Conservation (phyloP, 2,888 invertebrate genomes). For the Epirrhoe tristata region DNA sequence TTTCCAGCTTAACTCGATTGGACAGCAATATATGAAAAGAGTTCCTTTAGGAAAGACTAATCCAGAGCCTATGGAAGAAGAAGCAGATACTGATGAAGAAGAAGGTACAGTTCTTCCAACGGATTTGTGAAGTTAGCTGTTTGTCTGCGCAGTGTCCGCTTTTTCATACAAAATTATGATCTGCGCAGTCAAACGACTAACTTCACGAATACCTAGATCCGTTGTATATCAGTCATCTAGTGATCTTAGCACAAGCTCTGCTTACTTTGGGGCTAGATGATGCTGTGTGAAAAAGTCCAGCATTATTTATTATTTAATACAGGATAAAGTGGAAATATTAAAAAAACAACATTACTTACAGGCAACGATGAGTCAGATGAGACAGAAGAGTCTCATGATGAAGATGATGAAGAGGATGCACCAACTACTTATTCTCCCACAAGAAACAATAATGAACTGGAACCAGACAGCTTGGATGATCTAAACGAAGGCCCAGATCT, state of each 20-base stretch:
- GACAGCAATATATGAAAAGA: slow-evolving; percentile 81
- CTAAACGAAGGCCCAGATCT: slow-evolving; percentile 70
- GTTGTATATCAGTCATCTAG: too few species aligned
- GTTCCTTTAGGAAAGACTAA: slow-evolving; percentile 83
- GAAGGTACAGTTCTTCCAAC: too few species aligned
- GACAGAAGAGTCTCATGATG: slow-evolving; percentile 85
- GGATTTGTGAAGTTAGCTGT: too few species aligned
- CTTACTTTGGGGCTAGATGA: too few species aligned
- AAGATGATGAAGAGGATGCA: slow-evolving; percentile 85
- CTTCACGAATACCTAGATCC: too few species aligned
- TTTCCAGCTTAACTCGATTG: slow-evolving; percentile 77
- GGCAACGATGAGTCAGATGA: slow-evolving; percentile 86
- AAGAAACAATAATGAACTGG: slow-evolving; percentile 74
- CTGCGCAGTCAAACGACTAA: too few species aligned
- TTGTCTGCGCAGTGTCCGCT: too few species aligned
- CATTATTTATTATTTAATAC: too few species aligned
- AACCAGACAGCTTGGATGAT: slow-evolving; percentile 74
- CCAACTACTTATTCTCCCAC: slow-evolving; percentile 74
- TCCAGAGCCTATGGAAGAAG: slow-evolving; percentile 84
- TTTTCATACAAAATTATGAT: too few species aligned
- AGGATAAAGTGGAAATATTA: not conserved
- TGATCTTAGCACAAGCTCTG: too few species aligned
- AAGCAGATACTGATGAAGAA: slow-evolving; percentile 85
- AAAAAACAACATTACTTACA: slow-evolving; percentile 39
- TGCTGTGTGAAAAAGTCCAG: too few species aligned